Evolutionary conservation across 2,888 invertebrate genomes (phyloP).

Genomic region (Philopedon plagiatum): DNA sequence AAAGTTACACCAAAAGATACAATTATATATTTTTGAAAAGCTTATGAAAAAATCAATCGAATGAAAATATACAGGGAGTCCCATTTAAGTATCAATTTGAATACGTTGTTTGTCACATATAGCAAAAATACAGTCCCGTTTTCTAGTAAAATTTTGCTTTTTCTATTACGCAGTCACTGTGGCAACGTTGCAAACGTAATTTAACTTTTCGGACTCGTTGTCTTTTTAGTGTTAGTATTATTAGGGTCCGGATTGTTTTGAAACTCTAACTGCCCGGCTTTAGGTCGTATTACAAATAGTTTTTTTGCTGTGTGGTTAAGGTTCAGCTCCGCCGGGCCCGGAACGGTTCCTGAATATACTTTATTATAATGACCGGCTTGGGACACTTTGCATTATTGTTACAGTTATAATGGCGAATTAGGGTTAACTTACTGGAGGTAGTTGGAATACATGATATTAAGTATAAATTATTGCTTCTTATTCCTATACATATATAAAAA

Average conservation of each 20-base stretch:
- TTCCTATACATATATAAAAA: too few species aligned
- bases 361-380: conserved; percentile 27
- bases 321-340: conserved; percentile 2
- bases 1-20: too few species aligned
- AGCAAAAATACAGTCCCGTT: too few species aligned
- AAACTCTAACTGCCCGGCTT: conserved; percentile 25
- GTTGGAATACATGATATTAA: too few species aligned
- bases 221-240: conserved; percentile 39
- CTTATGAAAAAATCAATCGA: too few species aligned
- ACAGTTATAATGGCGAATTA: conserved; percentile 7
- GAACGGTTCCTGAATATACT: conserved; percentile 13
- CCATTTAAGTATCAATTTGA: too few species aligned
- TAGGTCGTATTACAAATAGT: conserved; percentile 24
- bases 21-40: too few species aligned
- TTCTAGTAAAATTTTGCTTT: too few species aligned
- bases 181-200: conserved; percentile 13
- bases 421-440: not conserved
- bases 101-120: too few species aligned
- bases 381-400: conserved; percentile 33
- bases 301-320: conserved; percentile 29
- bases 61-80: too few species aligned
- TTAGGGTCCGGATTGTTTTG: conserved; percentile 34
- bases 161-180: too few species aligned
- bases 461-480: too few species aligned
- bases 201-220: conserved; percentile 19